A percentile compares a stretch with the other conserved stretches of the same genome.
Conservation (phyloP, 2,888 invertebrate genomes). For the Acleris laterana region DNA sequence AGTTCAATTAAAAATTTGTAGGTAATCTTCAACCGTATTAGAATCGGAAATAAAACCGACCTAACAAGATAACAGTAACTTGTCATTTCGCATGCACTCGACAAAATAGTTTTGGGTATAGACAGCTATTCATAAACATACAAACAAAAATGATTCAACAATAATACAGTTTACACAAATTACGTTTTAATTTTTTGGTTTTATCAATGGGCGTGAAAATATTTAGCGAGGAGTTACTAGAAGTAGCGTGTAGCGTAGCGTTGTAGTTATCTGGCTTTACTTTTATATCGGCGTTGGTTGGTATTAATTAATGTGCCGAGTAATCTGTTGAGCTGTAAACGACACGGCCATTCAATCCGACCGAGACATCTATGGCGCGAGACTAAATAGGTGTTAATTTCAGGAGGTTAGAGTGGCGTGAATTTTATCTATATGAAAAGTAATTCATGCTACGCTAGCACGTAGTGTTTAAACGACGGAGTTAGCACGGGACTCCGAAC, state of each 20-base stretch:
- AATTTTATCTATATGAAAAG: conserved; percentile 85
- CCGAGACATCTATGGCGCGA: conserved; percentile 64
- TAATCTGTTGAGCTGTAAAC: conserved; percentile 60
- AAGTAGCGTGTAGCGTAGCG: conserved; percentile 28
- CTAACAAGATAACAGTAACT: conserved; percentile 37
- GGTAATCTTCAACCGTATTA: conserved; percentile 9
- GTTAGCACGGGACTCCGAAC: conserved; percentile 80
- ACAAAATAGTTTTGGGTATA: conserved; percentile 34
- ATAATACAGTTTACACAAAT: conserved; percentile 42
- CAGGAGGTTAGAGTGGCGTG: conserved; percentile 83
- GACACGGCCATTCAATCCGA: conserved; percentile 45
- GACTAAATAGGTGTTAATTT: conserved; percentile 83
- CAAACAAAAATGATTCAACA: conserved; percentile 41
- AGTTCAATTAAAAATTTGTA: conserved; percentile 19
- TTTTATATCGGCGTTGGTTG: conserved; percentile 48
- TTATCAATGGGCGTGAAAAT: conserved; percentile 38
- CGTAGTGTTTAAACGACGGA: conserved; percentile 81
- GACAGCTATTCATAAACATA: conserved; percentile 33
- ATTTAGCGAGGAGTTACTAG: conserved; percentile 44
- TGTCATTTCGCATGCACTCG: conserved; percentile 39
- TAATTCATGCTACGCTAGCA: conserved; percentile 81
- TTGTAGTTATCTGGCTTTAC: conserved; percentile 29
- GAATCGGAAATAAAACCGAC: conserved; percentile 21
- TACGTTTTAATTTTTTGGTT: conserved; percentile 37
- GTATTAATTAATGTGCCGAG: conserved; percentile 55